Evolutionary conservation across 2,797 vertebrate genomes (phyloP), one percentile per base, ranked within the genome.

Genomic region (Pseudomugil tenellus): DNA sequence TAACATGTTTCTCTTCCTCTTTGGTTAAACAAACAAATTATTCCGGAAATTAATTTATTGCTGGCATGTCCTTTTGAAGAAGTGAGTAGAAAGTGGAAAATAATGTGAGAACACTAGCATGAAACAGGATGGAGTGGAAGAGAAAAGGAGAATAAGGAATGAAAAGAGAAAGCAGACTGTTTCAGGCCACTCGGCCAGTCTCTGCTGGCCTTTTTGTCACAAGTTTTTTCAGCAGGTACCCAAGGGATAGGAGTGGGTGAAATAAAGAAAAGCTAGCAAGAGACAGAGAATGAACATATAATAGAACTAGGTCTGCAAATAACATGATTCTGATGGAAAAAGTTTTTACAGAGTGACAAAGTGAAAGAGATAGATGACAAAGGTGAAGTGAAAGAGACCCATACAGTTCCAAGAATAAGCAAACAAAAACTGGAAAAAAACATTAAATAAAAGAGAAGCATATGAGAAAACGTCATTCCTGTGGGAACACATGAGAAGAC

Each of bases 171-270:
- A 58, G 21, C 6, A 48, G 1, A 66, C 57, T 17, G 54, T 67
- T 84, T 58, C 46, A 77, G 71, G 70, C 69, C 55, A 62, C 43
- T 35, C 52, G 64, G 52, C 32, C 29, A 9, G 10, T 57, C 32
- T 51, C 75, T 48, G 34, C 57, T 32, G 32, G 54, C 58, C 7
- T 41, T 68, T 67, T 68, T 48, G 54, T 58, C 55, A 64, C 56
- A 67, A 77, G 37, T 76, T 78, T 80, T 69, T 77, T 84, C 26
- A 66, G 66, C 1, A 12, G 34, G 4, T 35, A 76, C 70, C 72
- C 67, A 60, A 37, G 63, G 60, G 70, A 64, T 52, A 61, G 21
- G 10, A 62, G 62, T 23, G 13, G 58, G 53, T 58, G 54, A 75
- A 75, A 79, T 63, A 55, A 67, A 76, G 48, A 55, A 57, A 43